Evolutionary conservation across 2,797 vertebrate genomes (phyloP).

Genomic region (Sparidentex hasta): DNA sequence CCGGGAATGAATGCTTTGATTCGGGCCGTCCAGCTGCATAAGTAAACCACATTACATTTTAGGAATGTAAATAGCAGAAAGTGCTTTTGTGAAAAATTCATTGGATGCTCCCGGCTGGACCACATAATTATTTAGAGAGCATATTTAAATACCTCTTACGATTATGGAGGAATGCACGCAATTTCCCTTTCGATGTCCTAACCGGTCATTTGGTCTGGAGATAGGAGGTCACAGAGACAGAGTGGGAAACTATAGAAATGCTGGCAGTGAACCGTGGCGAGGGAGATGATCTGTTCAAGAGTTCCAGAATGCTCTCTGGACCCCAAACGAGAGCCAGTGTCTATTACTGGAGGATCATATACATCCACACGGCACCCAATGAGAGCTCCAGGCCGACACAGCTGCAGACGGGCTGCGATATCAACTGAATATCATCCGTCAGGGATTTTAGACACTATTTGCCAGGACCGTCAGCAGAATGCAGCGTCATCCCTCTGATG

Average conservation of each 20-base stretch:
- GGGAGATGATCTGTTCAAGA: slow-evolving; percentile 58
- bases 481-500: slow-evolving; percentile 20
- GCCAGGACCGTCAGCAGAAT: slow-evolving; percentile 48
- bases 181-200: slow-evolving; percentile 83
- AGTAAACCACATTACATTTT: slow-evolving; percentile 84
- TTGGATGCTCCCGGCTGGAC: slow-evolving; percentile 79
- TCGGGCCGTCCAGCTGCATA: slow-evolving; percentile 78
- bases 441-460: slow-evolving; percentile 44
- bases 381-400: slow-evolving; percentile 21
- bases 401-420: slow-evolving; percentile 38
- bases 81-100: slow-evolving; percentile 82
- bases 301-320: slow-evolving; percentile 40
- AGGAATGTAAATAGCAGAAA: slow-evolving; percentile 87
- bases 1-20: slow-evolving; percentile 78
- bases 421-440: slow-evolving; percentile 32
- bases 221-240: slow-evolving; percentile 76
- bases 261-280: slow-evolving; percentile 53
- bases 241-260: slow-evolving; percentile 71
- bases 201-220: slow-evolving; percentile 82
- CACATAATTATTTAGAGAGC: slow-evolving; percentile 85
- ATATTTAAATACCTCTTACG: slow-evolving; percentile 85
- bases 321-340: slow-evolving; percentile 39
- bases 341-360: slow-evolving; percentile 32
- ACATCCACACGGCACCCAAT: neutral
- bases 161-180: slow-evolving; percentile 81